These are phyloP conservation scores for Gryllus longicercus DNA, from an alignment of 2,888 invertebrate species.

Conservation along the genomic window DNA sequence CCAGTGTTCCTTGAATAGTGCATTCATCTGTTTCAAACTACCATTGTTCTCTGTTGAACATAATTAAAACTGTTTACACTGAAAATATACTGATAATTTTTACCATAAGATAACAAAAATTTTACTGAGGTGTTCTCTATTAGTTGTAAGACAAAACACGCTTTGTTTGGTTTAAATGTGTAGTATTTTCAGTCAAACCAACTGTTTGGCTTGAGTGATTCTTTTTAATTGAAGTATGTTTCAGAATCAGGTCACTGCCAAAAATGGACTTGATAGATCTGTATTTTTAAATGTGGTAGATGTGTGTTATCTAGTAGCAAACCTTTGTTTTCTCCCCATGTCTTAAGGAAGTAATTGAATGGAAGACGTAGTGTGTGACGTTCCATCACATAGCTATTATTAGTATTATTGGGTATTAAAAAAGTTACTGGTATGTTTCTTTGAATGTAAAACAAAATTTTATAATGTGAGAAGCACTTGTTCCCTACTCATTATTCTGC, in stretches of 20 bases:
- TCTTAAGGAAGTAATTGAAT: conserved; percentile 8
- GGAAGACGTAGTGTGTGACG: conserved; percentile 3
- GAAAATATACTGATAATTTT: no score
- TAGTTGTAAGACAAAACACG: no score
- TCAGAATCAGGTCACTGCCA: conserved; percentile 11
- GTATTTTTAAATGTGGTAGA: conserved; percentile 31
- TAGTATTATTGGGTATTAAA: background rate
- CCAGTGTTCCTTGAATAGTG: no score
- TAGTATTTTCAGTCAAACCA: background rate
- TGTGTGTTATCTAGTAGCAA: background rate
- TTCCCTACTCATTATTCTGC: background rate
- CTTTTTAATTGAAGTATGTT: conserved; percentile 11
- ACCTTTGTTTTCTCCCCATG: conserved; percentile 6
- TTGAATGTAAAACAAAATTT: background rate
- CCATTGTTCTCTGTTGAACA: no score
- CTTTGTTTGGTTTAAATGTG: no score
- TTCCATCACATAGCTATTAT: background rate
- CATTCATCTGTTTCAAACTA: no score
- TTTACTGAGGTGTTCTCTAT: no score
- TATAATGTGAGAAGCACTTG: background rate
- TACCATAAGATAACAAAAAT: no score
- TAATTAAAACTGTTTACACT: no score
- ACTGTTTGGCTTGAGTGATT: background rate
- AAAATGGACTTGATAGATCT: conserved; percentile 22
- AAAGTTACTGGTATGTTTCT: background rate